Evolutionary conservation across 2,113 vertebrate species (phyloP).

Genomic region (Motacilla tschutschensis): DNA sequence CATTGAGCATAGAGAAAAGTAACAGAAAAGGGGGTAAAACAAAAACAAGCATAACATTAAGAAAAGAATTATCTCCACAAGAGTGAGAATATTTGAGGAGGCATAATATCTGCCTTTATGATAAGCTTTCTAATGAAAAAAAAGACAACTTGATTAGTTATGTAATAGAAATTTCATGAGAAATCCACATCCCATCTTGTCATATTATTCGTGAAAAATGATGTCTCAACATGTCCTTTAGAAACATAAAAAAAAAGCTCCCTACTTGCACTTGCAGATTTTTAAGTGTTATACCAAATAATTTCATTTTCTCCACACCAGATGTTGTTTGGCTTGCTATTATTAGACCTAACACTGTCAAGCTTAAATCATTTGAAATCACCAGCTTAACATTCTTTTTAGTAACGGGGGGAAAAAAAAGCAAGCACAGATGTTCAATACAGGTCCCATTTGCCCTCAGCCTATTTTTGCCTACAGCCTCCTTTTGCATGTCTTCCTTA

Average conservation of each 20-base stretch:
- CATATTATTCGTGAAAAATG: neutral
- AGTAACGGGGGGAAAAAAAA: neutral
- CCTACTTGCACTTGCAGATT: neutral
- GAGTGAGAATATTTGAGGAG: neutral
- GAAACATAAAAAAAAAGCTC: neutral
- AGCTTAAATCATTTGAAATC: constrained; percentile 12
- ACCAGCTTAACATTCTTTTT: neutral
- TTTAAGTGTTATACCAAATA: neutral
- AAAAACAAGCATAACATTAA: neutral
- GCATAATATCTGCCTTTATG: neutral
- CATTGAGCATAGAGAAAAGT: neutral
- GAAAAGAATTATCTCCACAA: neutral
- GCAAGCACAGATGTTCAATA: neutral
- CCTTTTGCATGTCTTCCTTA: neutral
- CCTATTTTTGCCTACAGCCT: neutral
- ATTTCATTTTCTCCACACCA: neutral
- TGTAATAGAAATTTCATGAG: neutral
- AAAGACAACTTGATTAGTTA: neutral
- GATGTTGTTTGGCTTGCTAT: constrained; percentile 18
- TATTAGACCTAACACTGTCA: neutral
- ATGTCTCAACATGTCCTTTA: neutral
- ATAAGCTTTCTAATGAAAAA: neutral
- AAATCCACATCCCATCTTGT: neutral
- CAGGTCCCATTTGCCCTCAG: neutral
- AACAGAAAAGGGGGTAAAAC: neutral